Percentiles rank a stretch among this genome's conserved stretches.
Evolutionary conservation across 2,797 vertebrate species (phyloP).

Genomic region (Chiloscyllium punctatum): DNA sequence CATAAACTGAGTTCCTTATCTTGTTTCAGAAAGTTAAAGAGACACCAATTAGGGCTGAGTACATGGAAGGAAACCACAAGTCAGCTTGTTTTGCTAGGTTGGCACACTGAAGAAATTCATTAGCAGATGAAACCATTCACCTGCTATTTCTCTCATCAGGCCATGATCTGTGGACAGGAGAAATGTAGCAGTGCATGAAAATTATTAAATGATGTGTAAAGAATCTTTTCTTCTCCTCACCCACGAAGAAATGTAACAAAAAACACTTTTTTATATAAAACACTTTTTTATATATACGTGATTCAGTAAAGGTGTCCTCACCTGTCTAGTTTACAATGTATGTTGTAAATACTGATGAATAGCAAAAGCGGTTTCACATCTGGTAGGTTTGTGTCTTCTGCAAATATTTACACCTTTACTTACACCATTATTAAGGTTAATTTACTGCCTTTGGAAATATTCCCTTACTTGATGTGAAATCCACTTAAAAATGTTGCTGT

Average conservation of each 20-base stretch:
- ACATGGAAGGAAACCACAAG: neutral
- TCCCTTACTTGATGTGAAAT: neutral
- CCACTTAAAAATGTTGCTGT: neutral
- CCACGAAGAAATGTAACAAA: neutral
- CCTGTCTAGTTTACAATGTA: neutral
- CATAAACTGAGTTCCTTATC: neutral
- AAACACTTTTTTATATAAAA: neutral
- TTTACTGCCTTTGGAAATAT: neutral
- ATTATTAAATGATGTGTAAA: neutral
- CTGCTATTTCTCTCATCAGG: neutral
- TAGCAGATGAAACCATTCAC: neutral
- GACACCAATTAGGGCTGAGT: neutral
- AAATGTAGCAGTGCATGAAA: neutral
- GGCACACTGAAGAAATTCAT: neutral
- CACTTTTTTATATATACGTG: neutral
- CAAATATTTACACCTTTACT: neutral
- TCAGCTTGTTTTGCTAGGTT: neutral
- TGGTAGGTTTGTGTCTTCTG: neutral
- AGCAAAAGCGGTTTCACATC: neutral
- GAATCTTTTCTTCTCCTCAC: neutral
- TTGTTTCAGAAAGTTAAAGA: neutral
- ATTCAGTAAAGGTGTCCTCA: neutral
- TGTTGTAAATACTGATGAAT: neutral
- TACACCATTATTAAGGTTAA: too few species aligned
- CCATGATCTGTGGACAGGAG: neutral